A percentile compares a stretch with the other conserved stretches of the same genome.
phyloP scores from a whole-genome alignment of 2,797 vertebrate genomes.

The Diplodus puntazzo region DNA sequence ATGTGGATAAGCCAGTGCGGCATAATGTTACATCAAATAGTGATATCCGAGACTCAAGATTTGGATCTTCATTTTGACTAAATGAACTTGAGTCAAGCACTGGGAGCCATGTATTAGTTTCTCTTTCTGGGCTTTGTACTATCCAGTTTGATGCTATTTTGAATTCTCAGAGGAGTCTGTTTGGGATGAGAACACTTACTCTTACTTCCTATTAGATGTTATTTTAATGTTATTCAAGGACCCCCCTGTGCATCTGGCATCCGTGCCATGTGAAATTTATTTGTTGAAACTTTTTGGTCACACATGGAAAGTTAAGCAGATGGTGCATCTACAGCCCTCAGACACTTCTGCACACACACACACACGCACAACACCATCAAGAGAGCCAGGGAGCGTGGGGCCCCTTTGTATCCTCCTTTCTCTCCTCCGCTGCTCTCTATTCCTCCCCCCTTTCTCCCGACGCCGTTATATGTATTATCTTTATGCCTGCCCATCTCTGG shows the following conservation, averaged over 20 bases:
- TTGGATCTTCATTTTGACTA: constrained; percentile 10
- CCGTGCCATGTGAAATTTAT: constrained; percentile 85
- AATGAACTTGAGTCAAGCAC: constrained; percentile 16
- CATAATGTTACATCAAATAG: constrained; percentile 35
- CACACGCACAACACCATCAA: constrained; percentile 42
- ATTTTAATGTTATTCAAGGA: constrained; percentile 84
- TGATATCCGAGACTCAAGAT: constrained; percentile 21
- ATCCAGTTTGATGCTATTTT: constrained; percentile 18
- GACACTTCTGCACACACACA: constrained; percentile 24
- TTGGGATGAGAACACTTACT: constrained; percentile 45
- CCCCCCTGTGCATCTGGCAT: constrained; percentile 82
- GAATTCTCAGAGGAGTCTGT: constrained; percentile 50
- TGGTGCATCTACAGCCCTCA: constrained; percentile 83
- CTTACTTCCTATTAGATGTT: constrained; percentile 29
- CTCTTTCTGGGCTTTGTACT: neutral
- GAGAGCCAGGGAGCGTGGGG: constrained; percentile 41
- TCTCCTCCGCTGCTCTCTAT: constrained; percentile 43
- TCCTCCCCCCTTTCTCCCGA: constrained; percentile 58
- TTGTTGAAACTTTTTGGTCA: constrained; percentile 93
- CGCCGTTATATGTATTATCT: constrained; percentile 86
- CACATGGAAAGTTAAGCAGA: constrained; percentile 94
- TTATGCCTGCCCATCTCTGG: constrained; percentile 86
- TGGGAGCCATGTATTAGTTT: neutral
- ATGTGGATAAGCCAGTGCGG: constrained; percentile 30
- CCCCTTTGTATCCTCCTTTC: constrained; percentile 65